phyloP scores from a whole-genome alignment of 2,113 vertebrate genomes.

The Megaleporinus macrocephalus region DNA sequence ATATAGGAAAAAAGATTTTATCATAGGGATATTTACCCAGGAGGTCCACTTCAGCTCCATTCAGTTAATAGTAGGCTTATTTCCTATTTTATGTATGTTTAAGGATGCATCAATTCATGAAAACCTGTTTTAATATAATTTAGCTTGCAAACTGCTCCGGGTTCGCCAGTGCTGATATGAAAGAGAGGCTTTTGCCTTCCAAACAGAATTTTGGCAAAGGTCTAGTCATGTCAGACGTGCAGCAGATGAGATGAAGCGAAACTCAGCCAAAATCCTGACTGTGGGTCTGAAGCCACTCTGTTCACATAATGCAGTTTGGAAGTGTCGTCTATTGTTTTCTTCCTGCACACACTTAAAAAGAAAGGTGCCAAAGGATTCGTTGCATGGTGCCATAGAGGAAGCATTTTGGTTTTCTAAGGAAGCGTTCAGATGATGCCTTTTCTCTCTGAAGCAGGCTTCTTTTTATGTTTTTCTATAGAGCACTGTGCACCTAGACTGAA shows the following conservation, averaged over 20 bases:
- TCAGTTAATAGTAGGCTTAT: neutral
- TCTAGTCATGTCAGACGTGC: constrained; percentile 37
- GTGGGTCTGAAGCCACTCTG: constrained; percentile 26
- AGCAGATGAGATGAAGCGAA: constrained; percentile 38
- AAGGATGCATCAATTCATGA: neutral
- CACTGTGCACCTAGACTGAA: too few species aligned
- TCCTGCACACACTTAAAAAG: too few species aligned
- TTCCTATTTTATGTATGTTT: neutral
- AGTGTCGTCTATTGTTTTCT: neutral
- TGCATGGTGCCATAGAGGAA: too few species aligned
- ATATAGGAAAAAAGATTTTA: neutral
- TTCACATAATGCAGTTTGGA: constrained; percentile 4
- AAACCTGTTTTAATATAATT: neutral
- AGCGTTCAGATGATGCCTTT: too few species aligned
- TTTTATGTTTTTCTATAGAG: too few species aligned
- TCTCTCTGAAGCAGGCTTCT: too few species aligned
- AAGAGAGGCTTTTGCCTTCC: constrained; percentile 23
- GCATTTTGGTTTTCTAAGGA: neutral
- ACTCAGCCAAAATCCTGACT: constrained; percentile 26
- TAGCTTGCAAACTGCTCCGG: neutral
- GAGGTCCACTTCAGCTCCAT: neutral
- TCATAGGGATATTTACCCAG: neutral
- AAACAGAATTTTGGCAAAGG: constrained; percentile 40
- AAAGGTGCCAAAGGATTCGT: too few species aligned
- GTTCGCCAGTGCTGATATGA: constrained; percentile 4